phyloP scores from a whole-genome alignment of 2,113 vertebrate species.

The Tretioscincus oriximinensis region DNA sequence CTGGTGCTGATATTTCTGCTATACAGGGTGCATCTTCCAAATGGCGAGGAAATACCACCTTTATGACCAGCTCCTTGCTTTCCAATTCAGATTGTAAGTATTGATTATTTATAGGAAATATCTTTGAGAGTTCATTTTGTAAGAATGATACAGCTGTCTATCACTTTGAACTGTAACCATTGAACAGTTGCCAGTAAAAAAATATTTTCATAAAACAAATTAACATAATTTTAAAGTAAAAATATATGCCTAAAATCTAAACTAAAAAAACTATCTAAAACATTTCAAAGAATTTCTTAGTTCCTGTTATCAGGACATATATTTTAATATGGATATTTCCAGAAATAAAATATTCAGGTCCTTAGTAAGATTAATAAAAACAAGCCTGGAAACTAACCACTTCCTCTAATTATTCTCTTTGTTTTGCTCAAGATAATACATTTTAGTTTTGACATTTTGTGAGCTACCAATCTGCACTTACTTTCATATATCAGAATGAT shows the following conservation, averaged over 20 bases:
- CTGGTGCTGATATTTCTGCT: conserved; percentile 70
- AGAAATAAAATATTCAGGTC: background rate
- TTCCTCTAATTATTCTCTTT: background rate
- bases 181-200: too few relatives aligned
- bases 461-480: background rate
- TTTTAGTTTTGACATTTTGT: background rate
- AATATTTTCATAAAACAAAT: too few relatives aligned
- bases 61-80: conserved; percentile 74
- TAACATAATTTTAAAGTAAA: too few relatives aligned
- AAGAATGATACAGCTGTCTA: background rate
- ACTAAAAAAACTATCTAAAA: too few relatives aligned
- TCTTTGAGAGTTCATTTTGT: background rate
- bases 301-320: conserved; percentile 19
- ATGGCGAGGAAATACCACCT: conserved; percentile 64
- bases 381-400: background rate
- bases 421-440: background rate
- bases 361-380: background rate
- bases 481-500: background rate
- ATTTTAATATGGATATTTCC: background rate
- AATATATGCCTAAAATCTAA: too few relatives aligned
- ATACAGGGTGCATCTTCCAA: conserved; percentile 65
- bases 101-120: conserved; percentile 29
- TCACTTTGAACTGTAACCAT: too few relatives aligned
- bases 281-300: background rate
- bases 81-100: conserved; percentile 81